Conservation (phyloP, 2,888 invertebrate species). For the Lycocerus yunnanus region DNA sequence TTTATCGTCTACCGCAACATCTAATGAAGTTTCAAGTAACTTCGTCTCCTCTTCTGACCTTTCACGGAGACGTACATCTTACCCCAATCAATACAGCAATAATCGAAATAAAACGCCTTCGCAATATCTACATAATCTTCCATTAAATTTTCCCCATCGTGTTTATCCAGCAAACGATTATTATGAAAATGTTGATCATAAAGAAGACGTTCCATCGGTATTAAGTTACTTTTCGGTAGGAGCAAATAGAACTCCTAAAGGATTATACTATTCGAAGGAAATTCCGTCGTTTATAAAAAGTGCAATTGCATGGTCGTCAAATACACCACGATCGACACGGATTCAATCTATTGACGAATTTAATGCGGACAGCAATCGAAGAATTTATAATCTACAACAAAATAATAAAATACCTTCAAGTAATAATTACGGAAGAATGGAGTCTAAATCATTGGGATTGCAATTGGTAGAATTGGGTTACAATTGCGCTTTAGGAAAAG, state of each 20-base stretch:
- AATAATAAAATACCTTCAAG: slow-evolving; percentile 26
- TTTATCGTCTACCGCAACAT: slow-evolving; percentile 59
- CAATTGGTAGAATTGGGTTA: slow-evolving; percentile 57
- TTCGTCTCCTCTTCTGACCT: slow-evolving; percentile 1
- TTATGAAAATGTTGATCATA: background rate
- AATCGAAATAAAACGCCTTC: slow-evolving; percentile 9
- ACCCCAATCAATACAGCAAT: slow-evolving; percentile 4
- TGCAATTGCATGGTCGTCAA: background rate
- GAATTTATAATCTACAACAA: background rate
- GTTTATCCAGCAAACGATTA: background rate
- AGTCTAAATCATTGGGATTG: slow-evolving; percentile 52
- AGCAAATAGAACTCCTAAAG: slow-evolving; percentile 35
- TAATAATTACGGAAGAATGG: slow-evolving; percentile 26
- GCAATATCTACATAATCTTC: slow-evolving; percentile 13
- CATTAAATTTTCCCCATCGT: background rate
- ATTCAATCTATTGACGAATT: slow-evolving; percentile 6
- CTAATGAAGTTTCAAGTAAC: slow-evolving; percentile 7
- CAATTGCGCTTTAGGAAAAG: slow-evolving; percentile 56
- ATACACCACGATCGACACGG: background rate
- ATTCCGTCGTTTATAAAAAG: background rate
- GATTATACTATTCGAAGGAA: slow-evolving; percentile 1
- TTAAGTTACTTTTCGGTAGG: slow-evolving; percentile 38
- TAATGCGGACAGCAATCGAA: background rate
- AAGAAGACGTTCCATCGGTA: slow-evolving; percentile 33
- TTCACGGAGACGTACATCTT: background rate